Evolutionary conservation across 2,797 vertebrate species (phyloP).

Genomic region (Telmatherina bonti): DNA sequence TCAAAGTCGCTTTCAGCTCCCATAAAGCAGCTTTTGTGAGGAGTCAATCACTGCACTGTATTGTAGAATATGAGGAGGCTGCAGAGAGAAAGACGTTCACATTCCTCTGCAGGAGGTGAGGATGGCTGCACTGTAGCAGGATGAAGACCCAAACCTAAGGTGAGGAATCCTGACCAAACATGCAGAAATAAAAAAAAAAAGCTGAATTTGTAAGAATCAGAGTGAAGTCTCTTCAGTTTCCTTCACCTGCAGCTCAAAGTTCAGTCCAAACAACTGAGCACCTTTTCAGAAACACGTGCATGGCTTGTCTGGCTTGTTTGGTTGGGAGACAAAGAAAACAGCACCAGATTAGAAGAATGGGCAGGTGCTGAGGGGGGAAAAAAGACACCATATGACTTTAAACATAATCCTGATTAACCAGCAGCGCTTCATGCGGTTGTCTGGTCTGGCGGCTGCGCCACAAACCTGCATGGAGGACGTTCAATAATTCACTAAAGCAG

Average conservation of each 20-base stretch:
- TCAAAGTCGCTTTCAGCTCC: slow-evolving; percentile 50
- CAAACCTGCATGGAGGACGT: not conserved
- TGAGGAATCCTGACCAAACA: not conserved
- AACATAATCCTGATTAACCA: slow-evolving; percentile 66
- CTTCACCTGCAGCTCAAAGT: slow-evolving; percentile 51
- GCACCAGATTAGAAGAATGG: slow-evolving; percentile 1
- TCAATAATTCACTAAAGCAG: not conserved
- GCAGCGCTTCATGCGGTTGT: slow-evolving; percentile 72
- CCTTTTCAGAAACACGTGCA: not conserved
- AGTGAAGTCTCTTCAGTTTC: not conserved
- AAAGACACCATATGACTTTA: slow-evolving; percentile 64
- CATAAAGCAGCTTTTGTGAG: slow-evolving; percentile 51
- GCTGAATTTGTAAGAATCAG: not conserved
- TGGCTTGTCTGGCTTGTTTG: slow-evolving; percentile 24
- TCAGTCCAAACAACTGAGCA: slow-evolving; percentile 11
- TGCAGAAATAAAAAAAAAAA: not conserved
- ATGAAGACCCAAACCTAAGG: not conserved
- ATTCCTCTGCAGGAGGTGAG: slow-evolving; percentile 1
- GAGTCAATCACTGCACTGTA: slow-evolving; percentile 39
- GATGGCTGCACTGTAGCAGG: not conserved
- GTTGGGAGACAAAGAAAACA: not conserved
- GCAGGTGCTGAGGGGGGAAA: slow-evolving; percentile 36
- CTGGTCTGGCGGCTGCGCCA: slow-evolving; percentile 39
- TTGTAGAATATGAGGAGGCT: slow-evolving; percentile 28
- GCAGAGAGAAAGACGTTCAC: slow-evolving; percentile 3